These are phyloP conservation scores for Halyomorpha halys DNA, from an alignment of 1,140 invertebrate genomes.

Conservation along the genomic window DNA sequence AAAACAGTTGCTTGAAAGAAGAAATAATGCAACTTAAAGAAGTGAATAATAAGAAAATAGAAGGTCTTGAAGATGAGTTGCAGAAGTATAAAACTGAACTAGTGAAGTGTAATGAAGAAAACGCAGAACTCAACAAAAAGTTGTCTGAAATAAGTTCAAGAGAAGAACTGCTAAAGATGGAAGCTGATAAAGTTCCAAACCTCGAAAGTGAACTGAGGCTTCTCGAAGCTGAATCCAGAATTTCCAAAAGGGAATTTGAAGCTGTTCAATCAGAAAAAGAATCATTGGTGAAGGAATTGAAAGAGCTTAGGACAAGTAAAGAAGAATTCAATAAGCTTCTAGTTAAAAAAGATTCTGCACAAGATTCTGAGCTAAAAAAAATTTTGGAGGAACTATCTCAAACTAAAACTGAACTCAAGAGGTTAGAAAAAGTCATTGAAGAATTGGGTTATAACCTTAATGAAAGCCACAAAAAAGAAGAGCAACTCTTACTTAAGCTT, in stretches of 20 bases:
- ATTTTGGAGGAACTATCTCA: not conserved
- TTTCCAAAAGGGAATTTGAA: slow-evolving; percentile 10
- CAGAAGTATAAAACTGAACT: slow-evolving; percentile 1
- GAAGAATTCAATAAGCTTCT: not conserved
- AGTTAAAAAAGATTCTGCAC: not conserved
- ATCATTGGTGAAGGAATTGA: not conserved
- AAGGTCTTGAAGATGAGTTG: slow-evolving; percentile 9
- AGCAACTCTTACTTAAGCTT: not conserved
- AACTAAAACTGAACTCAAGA: not conserved
- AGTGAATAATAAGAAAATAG: not conserved
- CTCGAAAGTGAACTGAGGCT: slow-evolving; percentile 3
- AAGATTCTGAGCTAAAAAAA: not conserved
- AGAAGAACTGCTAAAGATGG: not conserved
- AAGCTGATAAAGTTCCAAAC: not conserved
- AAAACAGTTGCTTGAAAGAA: not conserved
- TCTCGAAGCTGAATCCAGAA: slow-evolving; percentile 12
- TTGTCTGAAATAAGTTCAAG: not conserved
- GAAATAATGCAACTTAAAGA: no score
- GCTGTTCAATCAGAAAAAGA: not conserved
- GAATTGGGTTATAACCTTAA: not conserved
- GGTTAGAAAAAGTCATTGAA: not conserved
- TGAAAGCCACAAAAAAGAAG: not conserved
- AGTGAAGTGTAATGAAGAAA: not conserved
- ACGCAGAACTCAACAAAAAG: not conserved
- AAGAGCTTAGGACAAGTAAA: slow-evolving; percentile 2